Conservation (phyloP, 2,888 invertebrate species). For the Metopia argyrocephala region DNA sequence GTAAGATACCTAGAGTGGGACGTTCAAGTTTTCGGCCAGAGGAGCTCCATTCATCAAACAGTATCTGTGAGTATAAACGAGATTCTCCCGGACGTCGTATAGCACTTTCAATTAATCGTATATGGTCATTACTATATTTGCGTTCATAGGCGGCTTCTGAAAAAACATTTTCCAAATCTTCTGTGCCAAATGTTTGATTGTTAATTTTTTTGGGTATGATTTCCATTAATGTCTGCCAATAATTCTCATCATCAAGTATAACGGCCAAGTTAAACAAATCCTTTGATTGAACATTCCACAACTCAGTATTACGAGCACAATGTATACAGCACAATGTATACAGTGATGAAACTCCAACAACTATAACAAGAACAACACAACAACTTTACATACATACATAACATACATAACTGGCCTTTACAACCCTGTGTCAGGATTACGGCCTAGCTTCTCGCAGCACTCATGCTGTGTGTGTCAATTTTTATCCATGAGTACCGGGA, state of each 20-base stretch:
- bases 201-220: conserved; percentile 82
- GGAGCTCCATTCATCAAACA: conserved; percentile 93
- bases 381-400: too few species aligned
- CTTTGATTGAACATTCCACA: conserved; percentile 84
- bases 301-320: conserved; percentile 81
- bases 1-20: conserved; percentile 84
- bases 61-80: conserved; percentile 84
- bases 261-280: conserved; percentile 81
- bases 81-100: conserved; percentile 78
- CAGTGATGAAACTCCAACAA: too few species aligned
- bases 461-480: too few species aligned
- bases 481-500: too few species aligned
- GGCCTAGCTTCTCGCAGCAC: too few species aligned
- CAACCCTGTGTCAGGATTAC: too few species aligned
- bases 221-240: conserved; percentile 85
- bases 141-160: conserved; percentile 36
- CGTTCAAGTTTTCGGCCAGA: conserved; percentile 83
- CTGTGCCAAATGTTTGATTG: conserved; percentile 45
- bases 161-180: conserved; percentile 13
- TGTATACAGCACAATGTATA: too few species aligned
- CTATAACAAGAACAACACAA: too few species aligned
- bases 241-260: conserved; percentile 85
- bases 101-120: conserved; percentile 83
- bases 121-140: conserved; percentile 77
- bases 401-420: too few species aligned